Base-by-base conservation (phyloP, 2,113 vertebrate species). In the Sebastes fasciatus region DNA sequence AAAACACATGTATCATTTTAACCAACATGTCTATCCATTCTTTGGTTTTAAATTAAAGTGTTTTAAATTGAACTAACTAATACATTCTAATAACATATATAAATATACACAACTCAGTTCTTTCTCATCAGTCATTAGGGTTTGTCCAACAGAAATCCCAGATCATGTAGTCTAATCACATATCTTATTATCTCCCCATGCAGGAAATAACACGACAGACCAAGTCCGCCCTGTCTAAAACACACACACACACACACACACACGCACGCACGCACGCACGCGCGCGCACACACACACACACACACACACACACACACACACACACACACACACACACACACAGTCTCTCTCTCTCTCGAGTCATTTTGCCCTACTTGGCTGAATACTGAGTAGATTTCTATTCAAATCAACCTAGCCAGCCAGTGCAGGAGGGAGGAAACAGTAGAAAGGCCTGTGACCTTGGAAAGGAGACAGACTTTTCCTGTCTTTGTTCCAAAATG, bases 401-500 rank as follows among this genome's bases (percentile, higher is more conserved):
- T 88, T 90, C 54, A 90, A 81, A 85, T 84, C 75, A 87, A 61
- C 83, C 64, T 45, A 42, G 17, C 65, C 64, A 68, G 80, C 42
- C 77, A 57, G 66, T 21, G 19, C 62, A 65, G 63, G 62, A 52
- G 66, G 77, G 12, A 75, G 87, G 74, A 89, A 92, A 77, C 79
- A 46, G 83, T 81, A 82, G 86, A 83, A 82, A 83, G 84, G 80
- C 65, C 67, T 34, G 40, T 86, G 65, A 94, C 90, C 82, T 91
- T 83, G 86, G 86, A 85, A 85, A 76, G 57, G 63, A 84, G 79
- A 83, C 77, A 80, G 73, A 82, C 79, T 80, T 91, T 94, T 95
- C 93, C 94, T 92, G 92, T 79, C 85, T 94, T 95, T 95, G 93
- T 95, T 93, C 82, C 79, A 90, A 88, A 74, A n/a, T 63, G 63